Conservation (phyloP, 2,797 vertebrate genomes). For the Oreortyx pictus region DNA sequence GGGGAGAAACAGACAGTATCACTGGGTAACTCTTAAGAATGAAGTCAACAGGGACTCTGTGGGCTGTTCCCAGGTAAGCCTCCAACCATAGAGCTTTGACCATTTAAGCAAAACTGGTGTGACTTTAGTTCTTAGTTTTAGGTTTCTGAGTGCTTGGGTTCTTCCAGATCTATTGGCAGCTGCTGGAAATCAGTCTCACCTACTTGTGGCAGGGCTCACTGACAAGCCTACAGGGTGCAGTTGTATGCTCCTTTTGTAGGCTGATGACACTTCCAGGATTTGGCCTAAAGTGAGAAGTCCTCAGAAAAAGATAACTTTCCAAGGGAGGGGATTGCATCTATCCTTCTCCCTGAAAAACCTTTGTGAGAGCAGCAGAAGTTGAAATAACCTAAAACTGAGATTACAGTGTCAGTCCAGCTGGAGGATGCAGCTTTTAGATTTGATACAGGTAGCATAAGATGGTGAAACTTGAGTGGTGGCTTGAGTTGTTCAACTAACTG, state of each 20-base stretch:
- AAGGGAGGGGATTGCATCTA: not conserved
- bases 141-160: not conserved
- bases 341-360: not conserved
- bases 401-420: not conserved
- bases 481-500: not conserved
- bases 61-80: not conserved
- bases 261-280: not conserved
- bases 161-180: not conserved
- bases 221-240: rapidly evolving
- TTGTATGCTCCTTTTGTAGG: not conserved
- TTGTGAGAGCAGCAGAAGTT: not conserved
- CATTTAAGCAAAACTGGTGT: not conserved
- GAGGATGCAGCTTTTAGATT: not conserved
- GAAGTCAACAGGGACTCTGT: not conserved
- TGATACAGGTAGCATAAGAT: not conserved
- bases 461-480: not conserved
- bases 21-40: not conserved
- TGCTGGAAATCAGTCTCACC: not conserved
- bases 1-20: not conserved
- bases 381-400: not conserved
- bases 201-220: not conserved
- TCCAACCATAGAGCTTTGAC: not conserved
- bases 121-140: not conserved
- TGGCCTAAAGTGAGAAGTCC: not conserved
- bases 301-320: not conserved